Evolutionary conservation across 1,140 invertebrate species (phyloP), one percentile per base, ranked within the genome.

Genomic region (Zaprionus davidi): DNA sequence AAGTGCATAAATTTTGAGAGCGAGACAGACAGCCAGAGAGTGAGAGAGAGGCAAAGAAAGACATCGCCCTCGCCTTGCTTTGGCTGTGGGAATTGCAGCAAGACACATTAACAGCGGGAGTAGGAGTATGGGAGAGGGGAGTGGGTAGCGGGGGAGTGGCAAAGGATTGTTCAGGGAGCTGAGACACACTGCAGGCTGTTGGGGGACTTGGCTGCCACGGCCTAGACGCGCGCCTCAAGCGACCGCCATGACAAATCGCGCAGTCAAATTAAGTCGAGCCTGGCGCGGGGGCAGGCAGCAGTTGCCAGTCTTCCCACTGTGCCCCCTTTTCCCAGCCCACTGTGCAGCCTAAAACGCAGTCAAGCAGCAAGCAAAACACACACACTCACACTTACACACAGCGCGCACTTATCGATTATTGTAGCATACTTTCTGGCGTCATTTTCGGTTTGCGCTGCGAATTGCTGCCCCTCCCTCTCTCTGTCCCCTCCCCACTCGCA

Each of bases 371-470:
- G 62, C 55, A 69, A 51, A 55, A 60, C 17, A 62, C 36, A 59
- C 36, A n/a, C 62, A 71, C 5, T 22, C 55, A 34, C 51, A 56
- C 51, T 51, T 44, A 24, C 9, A 53, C 28, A 15, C 41, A 38
- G 26, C 34, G 57, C 53, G 71, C 38, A 64, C 60, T 79, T 88
- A 88, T 88, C 72, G 85, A 88, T 88, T 88, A 90, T 85, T 88
- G 85, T 82, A 90, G 85, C 81, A 88, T 90, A 88, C 85, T 88
- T 88, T 76, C 72, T 64, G 76, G 81, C 85, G 85, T 82, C 64
- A 76, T 79, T 71, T 65, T 59, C 36, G 28, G 46, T 49, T 64
- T 51, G 46, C 20, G 46, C 46, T 51, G 46, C 46, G 20, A 51
- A 46, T 7, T 17, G 6, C 9, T 6, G 2, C 41, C 41, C 5